Evolutionary conservation across 2,888 invertebrate genomes (phyloP), one percentile per base, ranked within the genome.

Genomic region (Drosophila pseudotalamancana): DNA sequence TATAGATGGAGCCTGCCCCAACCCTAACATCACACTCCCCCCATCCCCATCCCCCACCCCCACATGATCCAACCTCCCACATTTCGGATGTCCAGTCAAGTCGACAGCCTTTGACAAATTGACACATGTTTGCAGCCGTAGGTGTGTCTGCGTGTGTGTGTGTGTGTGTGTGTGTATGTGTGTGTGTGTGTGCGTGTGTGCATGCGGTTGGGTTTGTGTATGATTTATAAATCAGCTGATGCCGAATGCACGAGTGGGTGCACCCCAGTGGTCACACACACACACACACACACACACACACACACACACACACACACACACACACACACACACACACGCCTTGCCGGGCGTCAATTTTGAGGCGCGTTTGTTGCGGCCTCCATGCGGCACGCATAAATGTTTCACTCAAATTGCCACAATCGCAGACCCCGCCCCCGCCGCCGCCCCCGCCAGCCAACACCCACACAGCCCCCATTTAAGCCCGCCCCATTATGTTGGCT

Each of bases 61-160:
- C 27, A 18, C 29, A 6, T 6, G 4, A 25, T 27, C 6, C 27
- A 37, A 32, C 27, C 19, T 31, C 27, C 42, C 37, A 19, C 55
- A 53, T 46, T 35, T 31, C 6, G 60, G 35, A 31, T 54, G 70
- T 51, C 54, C 74, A 48, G 59, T 53, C 55, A 55, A 64, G 54
- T 56, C 68, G 67, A 49, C 59, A 70, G 71, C 48, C 55, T 65
- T 60, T 72, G 75, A 72, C 72, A 75, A 75, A 72, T 72, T 75
- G 75, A 62, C 55, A 70, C 37, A 64, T 63, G 49, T 49, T 40
- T 35, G 23, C 25, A 25, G 23, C 25, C 27, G 3, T 31, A 11
- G 53, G 40, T 49, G 25, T 25, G 2, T 6, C 0, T 8, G 0
- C 14, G 4, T 31, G 9, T 6, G 6, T n/a, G 6, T 32, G 18